Conservation (phyloP, 2,797 vertebrate genomes). For the Sebastes steindachneri region DNA sequence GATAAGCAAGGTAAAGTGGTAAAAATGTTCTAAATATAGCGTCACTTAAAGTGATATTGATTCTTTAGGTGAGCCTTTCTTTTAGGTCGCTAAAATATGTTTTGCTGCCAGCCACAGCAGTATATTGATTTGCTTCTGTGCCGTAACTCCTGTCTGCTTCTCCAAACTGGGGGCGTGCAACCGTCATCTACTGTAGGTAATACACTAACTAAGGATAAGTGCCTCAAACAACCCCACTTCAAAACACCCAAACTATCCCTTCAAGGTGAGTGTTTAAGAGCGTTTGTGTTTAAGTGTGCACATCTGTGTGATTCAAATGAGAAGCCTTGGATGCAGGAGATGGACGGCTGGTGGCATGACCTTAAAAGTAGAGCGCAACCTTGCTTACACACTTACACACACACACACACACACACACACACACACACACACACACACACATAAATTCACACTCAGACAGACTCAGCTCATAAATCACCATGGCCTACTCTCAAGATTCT, state of each 20-base stretch:
- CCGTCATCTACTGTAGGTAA: neutral
- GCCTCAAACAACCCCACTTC: neutral
- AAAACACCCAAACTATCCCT: neutral
- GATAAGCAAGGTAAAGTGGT: no score
- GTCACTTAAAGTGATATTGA: neutral
- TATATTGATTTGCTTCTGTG: neutral
- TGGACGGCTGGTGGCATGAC: neutral
- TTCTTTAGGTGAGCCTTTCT: neutral
- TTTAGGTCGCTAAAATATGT: neutral
- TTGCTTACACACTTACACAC: slow-evolving; percentile 12
- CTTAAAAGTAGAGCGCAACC: slow-evolving; percentile 29
- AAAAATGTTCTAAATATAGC: no score
- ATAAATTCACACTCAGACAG: slow-evolving; percentile 8
- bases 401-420: neutral
- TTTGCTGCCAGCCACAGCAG: neutral
- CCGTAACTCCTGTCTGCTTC: neutral
- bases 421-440: neutral
- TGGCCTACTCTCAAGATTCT: slow-evolving; percentile 46
- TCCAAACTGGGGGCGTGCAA: neutral
- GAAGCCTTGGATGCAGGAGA: slow-evolving; percentile 5
- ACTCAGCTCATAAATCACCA: slow-evolving; percentile 58
- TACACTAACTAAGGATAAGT: neutral
- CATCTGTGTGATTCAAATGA: slow-evolving; percentile 9
- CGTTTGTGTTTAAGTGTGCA: neutral
- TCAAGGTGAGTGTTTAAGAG: neutral